Evolutionary conservation across 2,888 invertebrate genomes (phyloP), one percentile per base, ranked within the genome.

Genomic region (Cordilura impudica): DNA sequence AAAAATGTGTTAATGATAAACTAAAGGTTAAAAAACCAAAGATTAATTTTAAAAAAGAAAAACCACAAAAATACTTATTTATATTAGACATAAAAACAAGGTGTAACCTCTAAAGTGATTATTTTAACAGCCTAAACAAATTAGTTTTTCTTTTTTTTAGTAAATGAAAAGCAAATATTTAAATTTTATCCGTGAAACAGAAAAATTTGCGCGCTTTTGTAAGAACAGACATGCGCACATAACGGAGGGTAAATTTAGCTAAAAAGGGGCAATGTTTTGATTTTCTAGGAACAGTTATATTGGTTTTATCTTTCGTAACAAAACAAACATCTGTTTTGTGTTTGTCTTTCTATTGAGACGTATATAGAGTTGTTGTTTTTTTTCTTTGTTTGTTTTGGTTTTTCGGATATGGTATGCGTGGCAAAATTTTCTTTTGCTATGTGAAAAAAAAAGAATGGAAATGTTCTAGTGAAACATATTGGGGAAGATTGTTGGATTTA

Each of bases 281-380:
- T 39, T 54, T 53, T 31, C 1, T 70, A 66, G 14, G 67, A 75
- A 61, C 35, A 75, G 51, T 63, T n/a, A n/a, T n/a, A n/a, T n/a
- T n/a, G n/a, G n/a, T n/a, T n/a, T n/a, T n/a, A n/a, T n/a, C n/a
- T n/a, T 31, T 43, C n/a, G 6, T 26, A 49, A 47, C 31, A 23
- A 18, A 49, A 39, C n/a, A 58, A 78, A 71, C 74, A 78, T 78
- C 53, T 78, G 74, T 78, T 74, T 74, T 43, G 39, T 78, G 78
- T 71, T 78, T 66, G 31, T 19, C n/a, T 39, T 63, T 29, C 31
- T 1, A 51, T 8, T 23, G 16, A 35, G 7, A 0, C 61, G 54
- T 51, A n/a, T n/a, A n/a, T n/a, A 21, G 58, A 73, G 56, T 5
- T 43, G 26, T 51, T 61, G 16, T 49, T 35, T 19, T 23, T 21